Evolutionary conservation across 2,888 invertebrate genomes (phyloP), one percentile per base, ranked within the genome.

Genomic region (Acleris sparsana): DNA sequence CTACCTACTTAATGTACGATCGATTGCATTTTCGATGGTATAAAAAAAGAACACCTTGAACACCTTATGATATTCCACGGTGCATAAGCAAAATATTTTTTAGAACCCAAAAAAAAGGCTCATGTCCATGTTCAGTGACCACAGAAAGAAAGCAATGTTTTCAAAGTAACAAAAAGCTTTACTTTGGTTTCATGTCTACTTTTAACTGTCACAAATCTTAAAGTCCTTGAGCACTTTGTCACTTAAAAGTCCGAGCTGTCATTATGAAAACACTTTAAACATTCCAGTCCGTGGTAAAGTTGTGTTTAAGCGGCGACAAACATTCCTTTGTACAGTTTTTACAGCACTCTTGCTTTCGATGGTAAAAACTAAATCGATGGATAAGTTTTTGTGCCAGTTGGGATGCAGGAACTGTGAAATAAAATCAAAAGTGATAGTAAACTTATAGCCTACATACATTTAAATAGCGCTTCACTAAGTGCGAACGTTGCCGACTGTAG

Each of bases 291-390:
- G 66, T 57, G 20, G 51, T 66, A 75, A 75, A 80, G 79, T 74
- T 65, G 69, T 62, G 76, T 77, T 75, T 77, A 77, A 80, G 79
- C 80, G 77, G 70, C 66, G 68, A 64, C 62, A 56, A 55, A 51
- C 70, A 77, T 79, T 73, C 75, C 72, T 68, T 70, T 70, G 73
- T 73, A 51, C 20, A 48, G 70, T 70, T 73, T 80, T 75, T 78
- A 71, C 70, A 68, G 63, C 75, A 79, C 79, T 80, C 71, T 80
- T 75, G 69, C 56, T 80, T 77, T 80, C 74, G 44, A 59, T 44
- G n/a, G 29, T 57, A 59, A 44, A 59, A 64, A 39, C 68, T 71
- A 70, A 53, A 44, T 18, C 29, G 73, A 73, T 75, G 75, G 71
- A 71, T 69, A 67, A 29, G 62, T 59, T 69, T 65, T 65, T 65